Conservation (phyloP, 2,888 invertebrate species). For the Drosophila helvetica region DNA sequence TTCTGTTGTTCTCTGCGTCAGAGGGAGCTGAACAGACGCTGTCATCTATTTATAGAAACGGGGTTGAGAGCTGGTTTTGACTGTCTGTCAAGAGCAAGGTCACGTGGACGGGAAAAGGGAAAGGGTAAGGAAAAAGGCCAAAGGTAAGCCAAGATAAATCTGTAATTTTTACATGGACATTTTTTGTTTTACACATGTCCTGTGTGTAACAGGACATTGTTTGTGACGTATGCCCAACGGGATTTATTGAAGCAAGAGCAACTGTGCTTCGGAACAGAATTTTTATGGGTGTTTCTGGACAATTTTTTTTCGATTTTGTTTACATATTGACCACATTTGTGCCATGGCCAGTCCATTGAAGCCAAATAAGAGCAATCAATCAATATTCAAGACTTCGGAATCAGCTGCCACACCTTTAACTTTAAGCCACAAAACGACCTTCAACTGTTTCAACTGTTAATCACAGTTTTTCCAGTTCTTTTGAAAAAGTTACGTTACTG, state of each 20-base stretch:
- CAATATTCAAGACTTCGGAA: too few relatives aligned
- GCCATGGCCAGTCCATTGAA: neutral
- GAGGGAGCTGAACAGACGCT: neutral
- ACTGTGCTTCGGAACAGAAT: neutral
- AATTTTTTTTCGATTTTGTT: neutral
- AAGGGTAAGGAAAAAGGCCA: neutral
- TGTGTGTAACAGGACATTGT: neutral
- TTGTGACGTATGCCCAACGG: neutral
- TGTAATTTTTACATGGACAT: neutral
- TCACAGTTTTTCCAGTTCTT: slow-evolving; percentile 24
- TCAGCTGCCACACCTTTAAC: too few relatives aligned
- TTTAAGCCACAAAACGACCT: neutral
- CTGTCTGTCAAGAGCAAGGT: slow-evolving; percentile 22
- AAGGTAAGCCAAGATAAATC: neutral
- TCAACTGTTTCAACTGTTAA: neutral
- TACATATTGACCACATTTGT: neutral
- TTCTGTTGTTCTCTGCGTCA: slow-evolving; percentile 4
- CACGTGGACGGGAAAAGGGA: slow-evolving; percentile 20
- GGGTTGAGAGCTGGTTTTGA: neutral
- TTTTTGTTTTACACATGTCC: neutral
- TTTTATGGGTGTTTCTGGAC: too few relatives aligned
- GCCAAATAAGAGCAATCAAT: neutral
- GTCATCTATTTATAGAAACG: slow-evolving; percentile 12
- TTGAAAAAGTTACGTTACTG: neutral
- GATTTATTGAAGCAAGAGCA: neutral